A percentile compares a stretch with the other conserved stretches of the same genome.
phyloP scores from a whole-genome alignment of 2,888 invertebrate species.

The Prenolepis imparis region DNA sequence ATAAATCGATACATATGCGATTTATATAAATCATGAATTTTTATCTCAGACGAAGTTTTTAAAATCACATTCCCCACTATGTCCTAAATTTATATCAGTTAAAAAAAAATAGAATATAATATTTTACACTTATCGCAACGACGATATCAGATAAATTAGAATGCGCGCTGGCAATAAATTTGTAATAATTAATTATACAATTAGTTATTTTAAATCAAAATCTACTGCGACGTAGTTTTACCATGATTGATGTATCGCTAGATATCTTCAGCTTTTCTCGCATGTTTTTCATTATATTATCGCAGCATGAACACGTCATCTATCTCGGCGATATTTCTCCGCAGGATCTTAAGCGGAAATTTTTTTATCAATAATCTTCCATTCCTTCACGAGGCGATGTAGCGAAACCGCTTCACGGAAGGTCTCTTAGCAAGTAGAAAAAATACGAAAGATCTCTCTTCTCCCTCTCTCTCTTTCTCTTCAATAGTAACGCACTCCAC shows the following conservation, averaged over 20 bases:
- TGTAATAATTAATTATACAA: constrained; percentile 30
- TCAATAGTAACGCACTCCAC: constrained; percentile 63
- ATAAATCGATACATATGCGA: neutral
- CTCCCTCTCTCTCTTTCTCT: neutral
- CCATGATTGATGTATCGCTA: constrained; percentile 12
- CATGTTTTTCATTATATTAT: constrained; percentile 1
- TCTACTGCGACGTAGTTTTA: neutral
- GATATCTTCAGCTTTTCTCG: constrained; percentile 10
- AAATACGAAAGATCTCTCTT: neutral
- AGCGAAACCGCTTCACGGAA: neutral
- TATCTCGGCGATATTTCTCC: neutral
- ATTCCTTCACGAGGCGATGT: neutral
- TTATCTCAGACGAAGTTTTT: neutral
- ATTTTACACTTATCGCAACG: constrained; percentile 9
- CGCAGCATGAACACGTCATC: neutral
- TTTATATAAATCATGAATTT: constrained; percentile 10
- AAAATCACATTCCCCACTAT: neutral
- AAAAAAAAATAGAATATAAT: neutral
- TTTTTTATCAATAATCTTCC: constrained; percentile 5
- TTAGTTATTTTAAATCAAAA: constrained; percentile 16
- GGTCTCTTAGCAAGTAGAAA: constrained; percentile 1
- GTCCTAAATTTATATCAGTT: neutral
- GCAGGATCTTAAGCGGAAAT: neutral
- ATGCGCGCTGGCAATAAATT: constrained; percentile 10
- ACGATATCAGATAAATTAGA: constrained; percentile 25